Base-by-base conservation (phyloP, 2,797 vertebrate genomes). In the Xenopus petersii region DNA sequence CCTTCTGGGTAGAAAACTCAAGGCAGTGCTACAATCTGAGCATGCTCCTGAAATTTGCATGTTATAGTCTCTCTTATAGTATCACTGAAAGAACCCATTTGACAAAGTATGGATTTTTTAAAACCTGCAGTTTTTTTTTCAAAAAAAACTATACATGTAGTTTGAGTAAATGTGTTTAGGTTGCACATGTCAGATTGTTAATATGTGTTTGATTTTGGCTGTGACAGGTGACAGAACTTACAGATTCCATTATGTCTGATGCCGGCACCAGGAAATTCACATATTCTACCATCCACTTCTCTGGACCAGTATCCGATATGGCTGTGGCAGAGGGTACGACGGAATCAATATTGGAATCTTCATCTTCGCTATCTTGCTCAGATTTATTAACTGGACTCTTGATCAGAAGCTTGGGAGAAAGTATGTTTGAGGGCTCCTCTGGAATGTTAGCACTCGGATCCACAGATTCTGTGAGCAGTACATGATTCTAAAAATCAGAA, bases 281-380 rank as follows among this genome's bases (percentile, higher is more conserved):
- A 17, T 92, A 87, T 85, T 98, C 95, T 0, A 95, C 95, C 1
- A 95, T 95, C 97, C 97, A 99, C 77, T 86, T 93, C 78, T 92
- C 92, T 0, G 82, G 74, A 10, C 80, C 92, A 0, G 88, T 80
- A 0, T 86, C 88, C 15, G 88, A 87, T 0, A 81, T 46, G 10
- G 55, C 54, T 1, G 69, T 61, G 0, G 83, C 12, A 0, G 92
- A 82, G 1, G 66, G 47, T 1, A 65, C 64, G 11, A 66, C 0
- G 70, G 21, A 21, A 89, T 88, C 4, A 58, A 72, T 71, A 81
- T 86, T 74, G 2, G 63, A 71, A 11, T 74, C 21, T 2, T 74
- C 85, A 8, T 82, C 84, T 36, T 79, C 0, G 0, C 82, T 83
- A 16, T 85, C 83, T 7, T 86, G 86, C 0, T 75, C 81, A 63